Evolutionary conservation across 1,140 invertebrate genomes (phyloP).

Genomic region (Orchesella cincta): DNA sequence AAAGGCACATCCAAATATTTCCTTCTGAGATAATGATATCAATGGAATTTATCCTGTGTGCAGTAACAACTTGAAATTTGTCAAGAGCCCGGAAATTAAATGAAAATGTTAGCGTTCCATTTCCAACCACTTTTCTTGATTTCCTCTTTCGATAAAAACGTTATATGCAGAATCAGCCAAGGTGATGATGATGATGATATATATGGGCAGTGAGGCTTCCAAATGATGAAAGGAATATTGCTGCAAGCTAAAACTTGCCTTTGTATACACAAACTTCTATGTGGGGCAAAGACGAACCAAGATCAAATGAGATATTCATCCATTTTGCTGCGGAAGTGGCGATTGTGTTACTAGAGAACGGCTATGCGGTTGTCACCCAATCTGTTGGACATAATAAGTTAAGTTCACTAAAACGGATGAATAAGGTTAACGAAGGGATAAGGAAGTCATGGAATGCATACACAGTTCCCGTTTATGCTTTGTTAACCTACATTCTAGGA

Average conservation of each 20-base stretch:
- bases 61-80: not conserved
- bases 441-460: not conserved
- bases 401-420: not conserved
- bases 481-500: not conserved
- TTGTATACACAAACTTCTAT: no score
- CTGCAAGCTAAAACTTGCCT: no score
- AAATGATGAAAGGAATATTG: no score
- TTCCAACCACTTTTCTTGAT: not conserved
- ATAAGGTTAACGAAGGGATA: not conserved
- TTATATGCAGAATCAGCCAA: not conserved
- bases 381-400: slow-evolving; percentile 5
- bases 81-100: not conserved
- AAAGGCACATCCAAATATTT: no score
- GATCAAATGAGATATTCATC: no score
- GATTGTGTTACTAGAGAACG: not conserved
- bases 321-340: not conserved
- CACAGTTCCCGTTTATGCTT: not conserved
- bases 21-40: no score
- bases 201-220: no score
- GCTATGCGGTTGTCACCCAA: slow-evolving; percentile 6
- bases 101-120: slow-evolving; percentile 6
- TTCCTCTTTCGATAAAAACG: not conserved
- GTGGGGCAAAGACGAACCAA: no score
- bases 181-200: not conserved
- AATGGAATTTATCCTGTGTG: no score